Evolutionary conservation across 2,888 invertebrate genomes (phyloP).

Genomic region (Drosophila acutilabella): DNA sequence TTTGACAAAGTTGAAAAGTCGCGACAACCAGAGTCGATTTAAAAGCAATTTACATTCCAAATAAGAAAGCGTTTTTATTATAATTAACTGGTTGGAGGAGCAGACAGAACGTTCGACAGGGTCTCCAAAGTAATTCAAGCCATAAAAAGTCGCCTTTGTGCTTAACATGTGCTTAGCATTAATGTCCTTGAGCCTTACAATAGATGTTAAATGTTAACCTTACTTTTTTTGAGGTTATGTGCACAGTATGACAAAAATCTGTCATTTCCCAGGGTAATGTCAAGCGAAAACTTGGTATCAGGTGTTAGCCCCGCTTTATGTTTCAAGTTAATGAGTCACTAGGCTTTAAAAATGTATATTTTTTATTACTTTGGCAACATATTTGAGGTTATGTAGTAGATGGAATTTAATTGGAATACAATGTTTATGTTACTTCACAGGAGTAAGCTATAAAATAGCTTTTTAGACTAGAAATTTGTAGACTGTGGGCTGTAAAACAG

Average conservation of each 20-base stretch:
- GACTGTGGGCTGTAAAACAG: too few species aligned
- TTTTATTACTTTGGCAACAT: not conserved
- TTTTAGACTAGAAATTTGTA: too few species aligned
- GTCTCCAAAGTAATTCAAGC: conserved; percentile 5
- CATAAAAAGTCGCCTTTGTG: conserved; percentile 12
- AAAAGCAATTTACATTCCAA: conserved; percentile 77
- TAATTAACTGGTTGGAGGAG: conserved; percentile 63
- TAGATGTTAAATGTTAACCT: conserved; percentile 9
- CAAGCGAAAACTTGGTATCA: not conserved
- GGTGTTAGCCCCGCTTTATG: not conserved
- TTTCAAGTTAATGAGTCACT: not conserved
- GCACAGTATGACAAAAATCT: not conserved
- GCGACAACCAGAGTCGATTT: conserved; percentile 52
- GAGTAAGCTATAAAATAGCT: not conserved
- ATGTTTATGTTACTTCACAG: not conserved
- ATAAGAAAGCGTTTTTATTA: conserved; percentile 66
- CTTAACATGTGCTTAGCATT: conserved; percentile 24
- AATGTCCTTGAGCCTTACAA: conserved; percentile 14
- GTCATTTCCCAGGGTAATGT: too few species aligned
- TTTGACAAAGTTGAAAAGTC: conserved; percentile 67
- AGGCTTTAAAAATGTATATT: not conserved
- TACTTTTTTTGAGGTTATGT: not conserved
- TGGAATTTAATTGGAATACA: not conserved
- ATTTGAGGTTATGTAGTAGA: not conserved
- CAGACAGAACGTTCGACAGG: conserved; percentile 4